Percentiles rank a stretch among this genome's conserved stretches.
Evolutionary conservation across 2,888 invertebrate species (phyloP).

Genomic region (Himalopsyche tibetana): DNA sequence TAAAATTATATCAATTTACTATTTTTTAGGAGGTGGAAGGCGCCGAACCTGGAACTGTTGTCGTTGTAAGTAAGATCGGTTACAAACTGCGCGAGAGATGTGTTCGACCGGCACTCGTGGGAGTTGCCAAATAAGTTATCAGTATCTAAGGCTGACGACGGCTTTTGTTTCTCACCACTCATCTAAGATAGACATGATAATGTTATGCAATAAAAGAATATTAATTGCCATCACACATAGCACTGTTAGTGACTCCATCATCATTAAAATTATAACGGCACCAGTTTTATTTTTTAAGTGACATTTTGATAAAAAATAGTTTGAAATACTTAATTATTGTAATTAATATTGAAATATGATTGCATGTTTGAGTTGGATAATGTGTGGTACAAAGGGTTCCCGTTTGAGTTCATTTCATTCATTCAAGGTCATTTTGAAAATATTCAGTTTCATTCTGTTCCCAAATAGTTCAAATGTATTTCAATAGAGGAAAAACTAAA

Average conservation of each 20-base stretch:
- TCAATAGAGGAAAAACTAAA: too few species aligned
- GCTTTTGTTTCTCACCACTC: too few species aligned
- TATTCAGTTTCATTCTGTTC: too few species aligned
- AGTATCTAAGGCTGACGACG: background rate
- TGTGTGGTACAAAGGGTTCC: too few species aligned
- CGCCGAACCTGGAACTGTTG: constrained; percentile 90
- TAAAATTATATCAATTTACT: background rate
- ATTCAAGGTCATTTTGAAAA: too few species aligned
- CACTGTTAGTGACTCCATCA: background rate
- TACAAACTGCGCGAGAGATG: constrained; percentile 96
- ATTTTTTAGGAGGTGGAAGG: constrained; percentile 82
- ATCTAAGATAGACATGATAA: too few species aligned
- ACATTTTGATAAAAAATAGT: too few species aligned
- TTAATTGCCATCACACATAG: background rate
- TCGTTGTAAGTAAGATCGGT: constrained; percentile 95
- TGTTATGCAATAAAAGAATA: background rate
- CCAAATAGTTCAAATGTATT: too few species aligned
- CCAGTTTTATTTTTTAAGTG: background rate
- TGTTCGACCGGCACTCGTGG: constrained; percentile 96
- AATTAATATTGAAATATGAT: too few species aligned
- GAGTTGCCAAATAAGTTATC: constrained; percentile 86
- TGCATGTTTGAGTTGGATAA: too few species aligned
- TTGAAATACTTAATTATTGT: too few species aligned
- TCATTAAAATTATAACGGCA: background rate
- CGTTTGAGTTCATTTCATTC: too few species aligned